A percentile compares a stretch with the other conserved stretches of the same genome.
These are phyloP conservation scores for Daptonema setosum DNA, from an alignment of 2,888 invertebrate genomes.

Conservation along the genomic window DNA sequence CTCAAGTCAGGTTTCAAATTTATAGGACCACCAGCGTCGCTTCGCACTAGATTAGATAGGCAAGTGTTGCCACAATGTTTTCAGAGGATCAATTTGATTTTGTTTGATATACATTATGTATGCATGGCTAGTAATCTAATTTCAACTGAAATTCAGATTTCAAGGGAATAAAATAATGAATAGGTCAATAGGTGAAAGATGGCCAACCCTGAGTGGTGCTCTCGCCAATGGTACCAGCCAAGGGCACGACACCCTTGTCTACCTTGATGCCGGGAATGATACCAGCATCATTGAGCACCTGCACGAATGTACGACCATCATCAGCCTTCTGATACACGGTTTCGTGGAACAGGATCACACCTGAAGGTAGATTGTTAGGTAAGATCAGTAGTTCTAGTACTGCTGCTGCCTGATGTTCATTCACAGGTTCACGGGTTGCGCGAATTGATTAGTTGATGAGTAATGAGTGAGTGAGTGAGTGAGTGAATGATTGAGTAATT, in stretches of 20 bases:
- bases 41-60: too few relatives aligned
- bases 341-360: constrained; percentile 95
- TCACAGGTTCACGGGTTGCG: too few relatives aligned
- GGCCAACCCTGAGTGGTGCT: constrained; percentile 69
- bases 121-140: not conserved
- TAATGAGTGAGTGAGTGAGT: too few relatives aligned
- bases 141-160: not conserved
- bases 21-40: too few relatives aligned
- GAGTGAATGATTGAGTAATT: too few relatives aligned
- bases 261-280: constrained; percentile 77
- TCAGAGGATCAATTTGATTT: not conserved
- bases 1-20: too few relatives aligned
- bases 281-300: constrained; percentile 55
- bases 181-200: too few relatives aligned
- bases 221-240: constrained; percentile 80
- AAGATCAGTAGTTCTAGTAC: too few relatives aligned
- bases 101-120: not conserved
- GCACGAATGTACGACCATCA: constrained; percentile 58
- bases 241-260: constrained; percentile 80
- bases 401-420: too few relatives aligned
- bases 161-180: not conserved
- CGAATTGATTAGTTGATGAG: too few relatives aligned
- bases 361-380: too few relatives aligned
- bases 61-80: too few relatives aligned
- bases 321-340: constrained; percentile 57